phyloP scores from a whole-genome alignment of 1,140 invertebrate species.

The Patella vulgata region DNA sequence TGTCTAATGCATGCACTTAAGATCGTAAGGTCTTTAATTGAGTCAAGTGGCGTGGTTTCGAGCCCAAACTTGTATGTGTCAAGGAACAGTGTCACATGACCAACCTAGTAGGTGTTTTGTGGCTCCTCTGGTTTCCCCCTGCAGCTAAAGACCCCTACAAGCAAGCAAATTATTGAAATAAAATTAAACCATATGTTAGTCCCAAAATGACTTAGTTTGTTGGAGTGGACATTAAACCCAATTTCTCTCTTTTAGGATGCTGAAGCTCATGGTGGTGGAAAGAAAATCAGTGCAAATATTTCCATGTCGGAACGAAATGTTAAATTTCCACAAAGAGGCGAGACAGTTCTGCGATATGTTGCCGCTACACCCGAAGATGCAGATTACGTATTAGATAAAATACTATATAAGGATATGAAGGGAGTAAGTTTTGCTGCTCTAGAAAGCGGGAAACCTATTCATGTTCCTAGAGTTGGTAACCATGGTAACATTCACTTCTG shows the following conservation, averaged over 20 bases:
- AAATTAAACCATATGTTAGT: too few relatives aligned
- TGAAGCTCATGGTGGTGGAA: slow-evolving; percentile 63
- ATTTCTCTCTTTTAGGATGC: slow-evolving; percentile 63
- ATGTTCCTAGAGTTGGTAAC: slow-evolving; percentile 62
- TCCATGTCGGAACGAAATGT: slow-evolving; percentile 59
- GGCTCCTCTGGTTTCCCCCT: too few relatives aligned
- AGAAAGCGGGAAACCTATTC: slow-evolving; percentile 62
- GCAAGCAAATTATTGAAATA: too few relatives aligned
- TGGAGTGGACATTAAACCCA: too few relatives aligned
- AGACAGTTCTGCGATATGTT: slow-evolving; percentile 55
- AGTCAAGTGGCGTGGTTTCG: too few relatives aligned
- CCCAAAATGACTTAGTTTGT: too few relatives aligned
- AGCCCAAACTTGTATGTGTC: not conserved
- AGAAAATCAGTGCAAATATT: slow-evolving; percentile 63
- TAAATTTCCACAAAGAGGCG: slow-evolving; percentile 47
- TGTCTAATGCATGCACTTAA: too few relatives aligned
- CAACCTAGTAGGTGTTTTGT: not conserved
- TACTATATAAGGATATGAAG: slow-evolving; percentile 64
- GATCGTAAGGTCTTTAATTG: too few relatives aligned
- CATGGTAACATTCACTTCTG: slow-evolving; percentile 66
- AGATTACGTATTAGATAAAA: slow-evolving; percentile 58
- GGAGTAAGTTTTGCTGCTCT: slow-evolving; percentile 63
- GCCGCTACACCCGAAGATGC: slow-evolving; percentile 64
- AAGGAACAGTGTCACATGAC: not conserved
- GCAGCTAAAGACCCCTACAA: too few relatives aligned